A percentile compares a stretch with the other conserved stretches of the same genome.
Evolutionary conservation across 2,113 vertebrate genomes (phyloP).

Genomic region (Calypte anna): DNA sequence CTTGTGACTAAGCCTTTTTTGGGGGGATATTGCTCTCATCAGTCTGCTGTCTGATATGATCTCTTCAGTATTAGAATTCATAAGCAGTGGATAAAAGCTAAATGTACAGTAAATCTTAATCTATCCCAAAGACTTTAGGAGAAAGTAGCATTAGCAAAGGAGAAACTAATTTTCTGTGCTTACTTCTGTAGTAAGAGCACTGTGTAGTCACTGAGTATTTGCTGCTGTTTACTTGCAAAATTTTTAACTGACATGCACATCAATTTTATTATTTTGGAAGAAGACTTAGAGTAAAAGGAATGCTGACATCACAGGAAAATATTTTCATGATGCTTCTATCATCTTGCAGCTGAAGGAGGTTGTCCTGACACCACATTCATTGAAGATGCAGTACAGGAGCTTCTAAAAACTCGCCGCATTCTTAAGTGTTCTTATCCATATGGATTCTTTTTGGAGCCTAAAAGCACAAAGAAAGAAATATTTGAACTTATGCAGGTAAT

Average conservation of each 20-base stretch:
- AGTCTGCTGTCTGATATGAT: neutral
- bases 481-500: conserved; percentile 99
- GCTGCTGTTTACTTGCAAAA: neutral
- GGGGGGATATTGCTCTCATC: neutral
- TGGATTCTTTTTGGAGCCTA: conserved; percentile 98
- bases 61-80: neutral
- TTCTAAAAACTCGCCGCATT: conserved; percentile 96
- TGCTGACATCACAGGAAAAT: neutral
- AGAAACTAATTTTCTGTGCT: neutral
- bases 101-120: neutral
- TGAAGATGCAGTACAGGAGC: conserved; percentile 96
- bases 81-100: neutral
- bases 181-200: neutral
- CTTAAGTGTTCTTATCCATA: conserved; percentile 99
- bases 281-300: neutral
- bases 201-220: neutral
- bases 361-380: conserved; percentile 98
- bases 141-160: neutral
- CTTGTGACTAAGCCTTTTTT: neutral
- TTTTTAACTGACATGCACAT: neutral
- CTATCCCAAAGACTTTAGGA: neutral
- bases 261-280: neutral
- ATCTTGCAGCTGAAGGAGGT: conserved; percentile 86
- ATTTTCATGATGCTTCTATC: conserved; percentile 45
- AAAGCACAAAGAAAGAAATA: conserved; percentile 99